Conservation (phyloP, 1,140 invertebrate genomes). For the Zaprionus kolodkinae region DNA sequence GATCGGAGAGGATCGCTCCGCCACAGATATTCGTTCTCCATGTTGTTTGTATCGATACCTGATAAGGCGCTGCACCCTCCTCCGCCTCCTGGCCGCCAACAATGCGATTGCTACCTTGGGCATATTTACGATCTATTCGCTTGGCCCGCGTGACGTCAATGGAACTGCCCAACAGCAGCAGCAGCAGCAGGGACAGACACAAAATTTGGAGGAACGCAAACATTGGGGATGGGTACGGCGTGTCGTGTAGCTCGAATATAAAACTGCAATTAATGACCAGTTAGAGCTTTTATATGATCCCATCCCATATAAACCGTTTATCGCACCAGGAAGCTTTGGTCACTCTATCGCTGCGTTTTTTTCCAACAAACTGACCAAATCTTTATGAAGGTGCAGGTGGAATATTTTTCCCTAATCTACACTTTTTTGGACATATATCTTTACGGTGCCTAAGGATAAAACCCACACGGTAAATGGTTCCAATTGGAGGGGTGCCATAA, state of each 20-base stretch:
- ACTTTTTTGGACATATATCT: conserved; percentile 14
- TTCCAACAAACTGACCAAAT: conserved; percentile 45
- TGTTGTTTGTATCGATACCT: conserved; percentile 81
- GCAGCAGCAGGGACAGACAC: conserved; percentile 39
- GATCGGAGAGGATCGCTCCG: conserved; percentile 69
- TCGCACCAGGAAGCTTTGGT: conserved; percentile 45
- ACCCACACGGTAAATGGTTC: conserved; percentile 18
- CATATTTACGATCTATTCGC: conserved; percentile 55
- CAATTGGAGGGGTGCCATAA: conserved; percentile 43
- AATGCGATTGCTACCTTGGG: conserved; percentile 54
- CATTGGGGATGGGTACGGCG: not conserved
- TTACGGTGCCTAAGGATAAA: conserved; percentile 42
- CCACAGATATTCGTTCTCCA: conserved; percentile 83
- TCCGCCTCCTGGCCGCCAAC: conserved; percentile 83
- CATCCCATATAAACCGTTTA: conserved; percentile 41
- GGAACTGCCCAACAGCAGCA: conserved; percentile 53
- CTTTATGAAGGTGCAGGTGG: conserved; percentile 40
- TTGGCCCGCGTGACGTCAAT: conserved; percentile 70
- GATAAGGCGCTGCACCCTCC: conserved; percentile 84
- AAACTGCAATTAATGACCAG: conserved; percentile 67
- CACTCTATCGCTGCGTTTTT: conserved; percentile 37
- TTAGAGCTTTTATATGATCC: conserved; percentile 65
- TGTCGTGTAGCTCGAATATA: conserved; percentile 9
- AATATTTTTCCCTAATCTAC: not conserved
- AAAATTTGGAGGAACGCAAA: not conserved